Evolutionary conservation across 35 echinoderm and acorn worm species (phyloP).

Genomic region (Ptychodera flava): DNA sequence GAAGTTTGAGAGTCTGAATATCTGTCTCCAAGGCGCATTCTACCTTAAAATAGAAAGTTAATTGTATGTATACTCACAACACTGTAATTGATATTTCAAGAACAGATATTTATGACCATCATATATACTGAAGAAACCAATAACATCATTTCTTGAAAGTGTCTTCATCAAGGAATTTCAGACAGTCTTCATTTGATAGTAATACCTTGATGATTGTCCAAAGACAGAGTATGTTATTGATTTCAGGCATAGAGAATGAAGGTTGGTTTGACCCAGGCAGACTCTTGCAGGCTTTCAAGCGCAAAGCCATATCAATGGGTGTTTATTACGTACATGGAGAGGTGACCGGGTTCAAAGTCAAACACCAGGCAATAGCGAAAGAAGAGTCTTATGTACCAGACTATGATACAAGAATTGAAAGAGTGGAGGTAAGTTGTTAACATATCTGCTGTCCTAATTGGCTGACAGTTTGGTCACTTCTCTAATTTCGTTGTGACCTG

Average conservation of each 20-base stretch:
- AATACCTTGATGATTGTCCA: background rate
- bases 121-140: too few species aligned
- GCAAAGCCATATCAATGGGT: slow-evolving; percentile 63
- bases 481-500: background rate
- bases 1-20: too few species aligned
- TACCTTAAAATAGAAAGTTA: too few species aligned
- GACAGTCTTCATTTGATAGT: background rate
- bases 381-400: background rate
- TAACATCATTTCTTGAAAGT: too few species aligned
- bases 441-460: background rate
- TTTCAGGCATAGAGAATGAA: slow-evolving; percentile 71
- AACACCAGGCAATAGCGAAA: background rate
- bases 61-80: too few species aligned
- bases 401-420: background rate
- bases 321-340: slow-evolving; percentile 59
- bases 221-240: background rate
- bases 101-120: too few species aligned
- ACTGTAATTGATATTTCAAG: too few species aligned
- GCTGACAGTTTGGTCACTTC: background rate
- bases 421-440: background rate
- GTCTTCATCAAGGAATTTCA: background rate
- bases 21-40: too few species aligned
- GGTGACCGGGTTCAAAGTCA: slow-evolving; percentile 21
- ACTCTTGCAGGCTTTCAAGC: slow-evolving; percentile 47
- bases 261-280: slow-evolving; percentile 90